Base-by-base conservation (phyloP, 1,140 invertebrate species). In the Brachionus asplanchnoidis region DNA sequence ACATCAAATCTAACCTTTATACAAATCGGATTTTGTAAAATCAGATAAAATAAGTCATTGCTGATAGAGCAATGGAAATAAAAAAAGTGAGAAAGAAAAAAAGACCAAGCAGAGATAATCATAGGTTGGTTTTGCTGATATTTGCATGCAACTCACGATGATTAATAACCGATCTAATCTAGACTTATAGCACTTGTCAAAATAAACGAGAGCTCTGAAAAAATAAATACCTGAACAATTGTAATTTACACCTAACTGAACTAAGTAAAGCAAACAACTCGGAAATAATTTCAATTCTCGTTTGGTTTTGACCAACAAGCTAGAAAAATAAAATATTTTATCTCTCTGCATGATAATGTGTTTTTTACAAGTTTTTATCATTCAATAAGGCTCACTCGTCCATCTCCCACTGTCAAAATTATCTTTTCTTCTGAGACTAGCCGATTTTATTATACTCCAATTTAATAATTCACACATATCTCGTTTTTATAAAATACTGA, bases 101-200 rank as follows among this genome's bases (percentile, higher is more conserved):
- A 70, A 70, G 36, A 12, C 66, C 73, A 75, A 75, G 40, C 70
- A 77, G 73, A 50, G 73, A 77, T 77, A 77, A 77, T 77, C 73
- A 77, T 77, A 77, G 11, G 44, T 77, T 77, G 12, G 68, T 3
- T 53, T 60, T 5, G 1, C 36, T 73, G 44, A 77, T 50, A 46
- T 77, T 50, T 77, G 53, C 53, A 60, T 60, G 53, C 53, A 60
- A 60, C 53, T 60, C 53, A 20, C 8, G 20, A 60, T 60, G 53
- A 60, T 60, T 60, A 60, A 60, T 60, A 60, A 60, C n/a, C 53
- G 53, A 60, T 60, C 53, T 60, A 60, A 60, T 60, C 53, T 60
- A 50, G n/a, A n/a, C n/a, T n/a, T n/a, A n/a, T n/a, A n/a, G 50
- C 73, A 77, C 73, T 77, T 77, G 73, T 77, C 42, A 77, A 26